These are phyloP conservation scores for Echiichthys vipera DNA, from an alignment of 2,797 vertebrate species.

Conservation along the genomic window DNA sequence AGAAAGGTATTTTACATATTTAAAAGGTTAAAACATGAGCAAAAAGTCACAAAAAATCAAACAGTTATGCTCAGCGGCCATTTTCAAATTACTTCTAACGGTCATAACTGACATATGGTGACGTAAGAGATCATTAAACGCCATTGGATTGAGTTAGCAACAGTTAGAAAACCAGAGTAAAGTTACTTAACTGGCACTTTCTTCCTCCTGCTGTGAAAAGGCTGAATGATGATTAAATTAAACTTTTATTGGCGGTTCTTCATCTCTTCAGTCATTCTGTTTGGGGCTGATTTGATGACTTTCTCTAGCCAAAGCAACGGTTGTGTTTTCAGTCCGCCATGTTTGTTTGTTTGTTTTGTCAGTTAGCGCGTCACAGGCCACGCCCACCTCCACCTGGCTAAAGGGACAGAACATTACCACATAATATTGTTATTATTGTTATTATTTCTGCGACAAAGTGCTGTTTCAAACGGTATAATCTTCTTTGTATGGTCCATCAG, in stretches of 20 bases:
- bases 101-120: neutral
- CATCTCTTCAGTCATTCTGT: fast-evolving
- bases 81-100: neutral
- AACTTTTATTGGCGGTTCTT: neutral
- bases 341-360: neutral
- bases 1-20: neutral
- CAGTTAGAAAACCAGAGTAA: neutral
- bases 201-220: neutral
- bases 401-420: neutral
- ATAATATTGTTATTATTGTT: no score
- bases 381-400: neutral
- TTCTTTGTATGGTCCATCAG: no score
- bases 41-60: neutral
- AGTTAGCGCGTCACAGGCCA: neutral
- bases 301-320: fast-evolving
- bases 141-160: neutral
- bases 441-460: no score
- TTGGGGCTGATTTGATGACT: no score
- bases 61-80: neutral
- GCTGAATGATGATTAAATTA: fast-evolving
- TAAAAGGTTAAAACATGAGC: neutral
- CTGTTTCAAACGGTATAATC: no score
- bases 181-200: neutral
- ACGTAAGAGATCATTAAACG: neutral
- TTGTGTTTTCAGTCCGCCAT: neutral